Base-by-base conservation (phyloP, 2,888 invertebrate species). In the Smittia aterrima region DNA sequence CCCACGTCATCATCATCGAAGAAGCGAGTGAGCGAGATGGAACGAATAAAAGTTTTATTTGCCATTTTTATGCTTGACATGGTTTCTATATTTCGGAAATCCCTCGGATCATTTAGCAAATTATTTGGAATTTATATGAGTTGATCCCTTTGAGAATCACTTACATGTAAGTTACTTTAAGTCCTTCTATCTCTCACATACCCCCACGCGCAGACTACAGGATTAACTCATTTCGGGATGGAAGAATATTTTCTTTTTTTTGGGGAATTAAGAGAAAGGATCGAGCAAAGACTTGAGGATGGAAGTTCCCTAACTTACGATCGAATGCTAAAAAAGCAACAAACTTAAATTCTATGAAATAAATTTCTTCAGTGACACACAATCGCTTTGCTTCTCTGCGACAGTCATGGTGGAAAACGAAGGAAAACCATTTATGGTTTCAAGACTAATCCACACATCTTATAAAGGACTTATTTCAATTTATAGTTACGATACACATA, bases 381-480 rank as follows among this genome's bases (percentile, higher is more conserved):
- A 16, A 13, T 11, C 47, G 47, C 47, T 47, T 47, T 11, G 13
- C 47, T 13, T 47, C n/a, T 6, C 16, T 16, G n/a, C 16, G 47
- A 47, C 13, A 47, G 58, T 22, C 58, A 22, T 58, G 6, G 32
- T 38, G 38, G 40, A 38, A 66, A 1, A 20, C 38, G 66, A 66
- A 64, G 32, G 20, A 40, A 38, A 32, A 27, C 66, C 66, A 68
- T 67, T 67, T 67, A 64, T 64, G 64, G 64, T 64, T 70, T 53
- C 25, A 27, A 47, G 53, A 70, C 70, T 53, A 70, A 53, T 70
- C 40, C 66, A 66, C 66, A 66, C 40, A 38, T 32, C 66, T 38
- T 40, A 66, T 22, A 72, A 72, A 72, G 62, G 72, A 72, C 58
- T 72, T 72, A 72, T 72, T 72, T 72, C 72, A 72, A 72, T 72